Conservation (phyloP, 2,888 invertebrate genomes). For the Amiota mariae region DNA sequence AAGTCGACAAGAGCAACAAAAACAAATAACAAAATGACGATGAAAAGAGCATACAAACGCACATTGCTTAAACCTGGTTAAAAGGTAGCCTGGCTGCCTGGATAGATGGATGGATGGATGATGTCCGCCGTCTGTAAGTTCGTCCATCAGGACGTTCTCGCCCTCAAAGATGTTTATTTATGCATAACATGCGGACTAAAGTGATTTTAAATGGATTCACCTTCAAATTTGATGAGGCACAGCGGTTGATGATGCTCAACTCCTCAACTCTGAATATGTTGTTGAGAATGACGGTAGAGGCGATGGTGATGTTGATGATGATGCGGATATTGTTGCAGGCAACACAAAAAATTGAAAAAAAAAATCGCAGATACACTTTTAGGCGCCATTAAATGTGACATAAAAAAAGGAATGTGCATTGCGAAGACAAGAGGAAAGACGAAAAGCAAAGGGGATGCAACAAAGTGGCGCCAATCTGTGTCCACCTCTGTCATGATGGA, state of each 20-base stretch:
- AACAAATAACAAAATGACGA: conserved; percentile 34
- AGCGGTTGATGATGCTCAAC: conserved; percentile 39
- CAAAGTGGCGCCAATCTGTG: conserved; percentile 47
- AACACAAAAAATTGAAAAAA: background rate
- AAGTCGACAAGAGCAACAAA: conserved; percentile 56
- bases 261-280: background rate
- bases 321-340: background rate
- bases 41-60: conserved; percentile 32
- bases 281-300: conserved; percentile 41
- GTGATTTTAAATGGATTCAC: conserved; percentile 68
- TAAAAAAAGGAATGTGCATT: background rate
- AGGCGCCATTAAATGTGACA: no score
- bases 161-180: conserved; percentile 58
- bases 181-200: conserved; percentile 66
- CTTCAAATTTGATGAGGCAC: conserved; percentile 54
- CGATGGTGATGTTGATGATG: background rate
- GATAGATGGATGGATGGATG: background rate
- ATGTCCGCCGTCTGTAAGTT: background rate
- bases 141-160: background rate
- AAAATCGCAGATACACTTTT: no score
- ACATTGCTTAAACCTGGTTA: conserved; percentile 11
- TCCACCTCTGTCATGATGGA: conserved; percentile 44
- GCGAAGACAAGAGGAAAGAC: conserved; percentile 25
- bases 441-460: conserved; percentile 28
- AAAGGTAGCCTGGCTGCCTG: conserved; percentile 14